phyloP scores from a whole-genome alignment of 2,888 invertebrate genomes.

The Fabriciana adippe region DNA sequence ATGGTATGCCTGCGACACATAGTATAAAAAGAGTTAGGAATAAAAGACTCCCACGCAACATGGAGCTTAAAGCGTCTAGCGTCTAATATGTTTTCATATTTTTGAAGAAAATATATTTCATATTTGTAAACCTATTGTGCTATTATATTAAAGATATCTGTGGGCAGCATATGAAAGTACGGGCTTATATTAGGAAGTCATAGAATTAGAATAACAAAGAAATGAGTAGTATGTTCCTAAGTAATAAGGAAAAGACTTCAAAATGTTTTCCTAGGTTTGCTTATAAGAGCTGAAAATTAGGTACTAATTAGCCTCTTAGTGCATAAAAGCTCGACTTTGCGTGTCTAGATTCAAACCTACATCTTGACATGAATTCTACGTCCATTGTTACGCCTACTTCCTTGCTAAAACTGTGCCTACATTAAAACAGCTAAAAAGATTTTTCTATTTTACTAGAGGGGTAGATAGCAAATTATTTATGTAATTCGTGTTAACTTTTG shows the following conservation, averaged over 20 bases:
- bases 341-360: constrained; percentile 23
- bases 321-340: constrained; percentile 18
- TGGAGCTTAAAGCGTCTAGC: no score
- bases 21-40: no score
- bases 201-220: constrained; percentile 10
- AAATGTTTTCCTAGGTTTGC: constrained; percentile 18
- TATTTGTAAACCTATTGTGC: background rate
- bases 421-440: constrained; percentile 13
- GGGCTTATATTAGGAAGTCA: background rate
- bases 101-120: no score
- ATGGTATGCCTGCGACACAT: no score
- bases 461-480: constrained; percentile 13
- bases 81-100: no score
- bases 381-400: constrained; percentile 28
- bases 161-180: constrained; percentile 5
- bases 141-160: background rate
- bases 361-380: constrained; percentile 34
- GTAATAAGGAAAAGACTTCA: constrained; percentile 10
- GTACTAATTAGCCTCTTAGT: constrained; percentile 33
- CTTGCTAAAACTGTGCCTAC: constrained; percentile 25
- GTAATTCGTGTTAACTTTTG: background rate
- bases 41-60: no score
- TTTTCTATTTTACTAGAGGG: background rate
- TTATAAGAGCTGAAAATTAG: constrained; percentile 23
- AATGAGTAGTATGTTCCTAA: constrained; percentile 2